These are phyloP conservation scores for Trachelus tabidus DNA, from an alignment of 2,888 invertebrate genomes.

Conservation along the genomic window DNA sequence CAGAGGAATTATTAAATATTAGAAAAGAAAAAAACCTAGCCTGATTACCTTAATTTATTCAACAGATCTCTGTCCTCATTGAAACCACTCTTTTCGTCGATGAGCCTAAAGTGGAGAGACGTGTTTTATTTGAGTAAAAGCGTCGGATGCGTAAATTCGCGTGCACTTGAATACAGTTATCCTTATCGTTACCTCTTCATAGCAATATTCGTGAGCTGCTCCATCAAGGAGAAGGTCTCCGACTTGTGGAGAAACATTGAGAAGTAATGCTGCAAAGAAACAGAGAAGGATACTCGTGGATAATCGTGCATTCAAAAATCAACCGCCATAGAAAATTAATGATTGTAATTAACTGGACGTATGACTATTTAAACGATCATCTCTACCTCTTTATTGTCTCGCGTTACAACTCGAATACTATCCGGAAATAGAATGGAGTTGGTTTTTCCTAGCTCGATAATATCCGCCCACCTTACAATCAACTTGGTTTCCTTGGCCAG, in stretches of 20 bases:
- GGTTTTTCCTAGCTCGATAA: slow-evolving; percentile 82
- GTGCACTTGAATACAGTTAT: not conserved
- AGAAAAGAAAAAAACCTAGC: slow-evolving; percentile 22
- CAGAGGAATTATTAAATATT: slow-evolving; percentile 1
- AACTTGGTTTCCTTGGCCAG: slow-evolving; percentile 91
- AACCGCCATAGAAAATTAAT: too few relatives aligned
- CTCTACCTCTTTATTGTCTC: slow-evolving; percentile 75
- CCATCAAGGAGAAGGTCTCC: slow-evolving; percentile 92
- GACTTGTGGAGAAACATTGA: slow-evolving; percentile 89
- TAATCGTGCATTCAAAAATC: too few relatives aligned
- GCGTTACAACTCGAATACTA: slow-evolving; percentile 86
- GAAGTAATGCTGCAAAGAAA: slow-evolving; percentile 80
- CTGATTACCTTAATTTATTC: slow-evolving; percentile 77
- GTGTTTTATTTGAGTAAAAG: not conserved
- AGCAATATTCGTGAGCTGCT: slow-evolving; percentile 95
- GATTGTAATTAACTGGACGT: not conserved
- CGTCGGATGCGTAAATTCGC: not conserved
- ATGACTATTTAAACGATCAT: slow-evolving; percentile 5
- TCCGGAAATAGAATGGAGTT: slow-evolving; percentile 85
- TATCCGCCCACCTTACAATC: slow-evolving; percentile 90
- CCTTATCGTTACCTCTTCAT: slow-evolving; percentile 81
- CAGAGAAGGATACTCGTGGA: too few relatives aligned
- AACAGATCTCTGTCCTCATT: slow-evolving; percentile 89
- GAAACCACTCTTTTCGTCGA: slow-evolving; percentile 91
- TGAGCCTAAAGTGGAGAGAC: slow-evolving; percentile 72